Percentiles rank a stretch among this genome's conserved stretches.
phyloP scores from a whole-genome alignment of 1,140 invertebrate genomes.

The Papilio polytes region DNA sequence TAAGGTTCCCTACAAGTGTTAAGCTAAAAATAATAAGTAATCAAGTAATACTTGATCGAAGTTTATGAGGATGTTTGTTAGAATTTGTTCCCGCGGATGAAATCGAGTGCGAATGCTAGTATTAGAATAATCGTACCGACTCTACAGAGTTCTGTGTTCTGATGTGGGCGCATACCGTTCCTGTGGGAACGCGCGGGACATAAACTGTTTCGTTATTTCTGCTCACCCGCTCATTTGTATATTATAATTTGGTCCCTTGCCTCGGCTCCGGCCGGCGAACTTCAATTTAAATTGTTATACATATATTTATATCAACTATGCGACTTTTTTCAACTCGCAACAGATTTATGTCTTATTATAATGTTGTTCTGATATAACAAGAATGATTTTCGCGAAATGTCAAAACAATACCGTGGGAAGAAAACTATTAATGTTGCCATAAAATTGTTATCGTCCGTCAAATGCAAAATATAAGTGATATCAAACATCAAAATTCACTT shows the following conservation, averaged over 20 bases:
- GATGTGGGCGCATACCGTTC: conserved; percentile 74
- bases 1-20: too few species aligned
- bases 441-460: conserved; percentile 8
- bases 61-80: too few species aligned
- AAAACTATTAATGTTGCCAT: conserved; percentile 10
- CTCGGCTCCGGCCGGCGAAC: conserved; percentile 54
- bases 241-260: conserved; percentile 76
- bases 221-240: conserved; percentile 81
- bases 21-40: background rate
- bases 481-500: conserved; percentile 15
- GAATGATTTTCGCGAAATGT: conserved; percentile 9
- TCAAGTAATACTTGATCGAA: too few species aligned
- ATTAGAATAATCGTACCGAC: conserved; percentile 33
- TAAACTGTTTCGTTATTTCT: conserved; percentile 83
- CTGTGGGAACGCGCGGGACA: conserved; percentile 81
- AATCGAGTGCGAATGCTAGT: too few species aligned
- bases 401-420: conserved; percentile 21
- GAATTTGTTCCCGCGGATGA: too few species aligned
- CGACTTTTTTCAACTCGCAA: background rate
- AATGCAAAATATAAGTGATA: conserved; percentile 19
- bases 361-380: background rate
- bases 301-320: conserved; percentile 30
- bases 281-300: conserved; percentile 68
- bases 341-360: background rate
- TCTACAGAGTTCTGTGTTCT: conserved; percentile 50